Evolutionary conservation across 2,888 invertebrate species (phyloP), one percentile per base, ranked within the genome.

Genomic region (Piscicola geometra): DNA sequence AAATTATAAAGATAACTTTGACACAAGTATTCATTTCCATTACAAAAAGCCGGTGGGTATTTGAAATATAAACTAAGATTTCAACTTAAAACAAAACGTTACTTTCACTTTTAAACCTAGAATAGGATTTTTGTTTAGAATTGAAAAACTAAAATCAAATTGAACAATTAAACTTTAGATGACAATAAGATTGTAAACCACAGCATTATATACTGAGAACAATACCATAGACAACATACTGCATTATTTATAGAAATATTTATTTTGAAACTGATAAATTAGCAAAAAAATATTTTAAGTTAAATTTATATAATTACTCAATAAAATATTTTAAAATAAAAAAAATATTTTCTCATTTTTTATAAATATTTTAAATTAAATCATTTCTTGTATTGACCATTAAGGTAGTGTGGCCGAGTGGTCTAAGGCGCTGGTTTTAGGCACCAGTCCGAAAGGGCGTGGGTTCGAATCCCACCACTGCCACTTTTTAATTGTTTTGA

Each of bases 351-450:
- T n/a, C 9, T 9, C 5, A 64, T 5, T 30, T 64, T 64, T 64
- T 64, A 30, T 64, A 64, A 64, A 30, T 12, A 28, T 30, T n/a
- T 64, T 30, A 64, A 21, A n/a, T 18, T 18, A 50, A 50, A 18
- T n/a, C 30, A 3, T 64, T 21, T 64, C 21, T 64, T 64, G 9
- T 28, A 67, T 35, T 5, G 32, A 15, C 12, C 32, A 21, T 32
- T n/a, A 67, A 32, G 67, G 67, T 67, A 67, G 67, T 35, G 67
- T 67, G 67, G 67, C 67, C 67, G 67, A 67, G 67, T 67, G 67
- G 67, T 67, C 67, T 67, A 67, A 67, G 67, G 67, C 67, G 67
- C 67, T 67, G 67, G 67, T 67, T 67, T 67, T 67, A 67, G 67
- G 67, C 67, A 67, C 67, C 67, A 67, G 67, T 67, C 67, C 32